A percentile compares a stretch with the other conserved stretches of the same genome.
Conservation (phyloP, 2,797 vertebrate genomes). For the Salmo trutta region DNA sequence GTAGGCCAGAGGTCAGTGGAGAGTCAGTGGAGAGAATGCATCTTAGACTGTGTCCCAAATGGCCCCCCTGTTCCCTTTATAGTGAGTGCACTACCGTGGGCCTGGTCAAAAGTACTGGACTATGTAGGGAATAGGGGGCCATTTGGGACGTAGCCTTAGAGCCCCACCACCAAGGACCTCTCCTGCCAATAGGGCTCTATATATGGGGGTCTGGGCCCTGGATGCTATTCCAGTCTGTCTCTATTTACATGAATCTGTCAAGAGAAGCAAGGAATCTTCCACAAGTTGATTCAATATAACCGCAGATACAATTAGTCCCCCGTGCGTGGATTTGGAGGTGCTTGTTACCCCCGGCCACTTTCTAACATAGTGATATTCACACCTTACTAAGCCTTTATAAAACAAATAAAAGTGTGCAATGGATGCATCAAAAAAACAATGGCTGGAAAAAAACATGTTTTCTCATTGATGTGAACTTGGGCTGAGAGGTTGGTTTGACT, state of each 20-base stretch:
- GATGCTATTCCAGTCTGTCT: constrained; percentile 35
- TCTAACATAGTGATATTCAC: constrained; percentile 35
- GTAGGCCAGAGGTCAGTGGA: constrained; percentile 47
- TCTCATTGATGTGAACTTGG: background rate
- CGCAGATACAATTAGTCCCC: background rate
- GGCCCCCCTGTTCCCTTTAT: background rate
- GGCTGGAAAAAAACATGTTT: constrained; percentile 17
- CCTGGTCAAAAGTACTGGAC: too few species aligned
- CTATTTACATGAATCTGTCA: constrained; percentile 22
- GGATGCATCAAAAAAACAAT: constrained; percentile 33
- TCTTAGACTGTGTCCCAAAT: background rate
- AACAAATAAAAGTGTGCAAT: constrained; percentile 3
- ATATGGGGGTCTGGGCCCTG: constrained; percentile 24
- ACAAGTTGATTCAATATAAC: background rate
- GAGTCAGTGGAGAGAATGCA: background rate
- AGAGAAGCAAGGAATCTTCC: constrained; percentile 1
- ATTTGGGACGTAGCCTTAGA: too few species aligned
- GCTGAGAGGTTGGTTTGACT: background rate
- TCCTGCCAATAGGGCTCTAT: constrained; percentile 38
- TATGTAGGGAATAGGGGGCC: too few species aligned
- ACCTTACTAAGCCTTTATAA: constrained; percentile 6
- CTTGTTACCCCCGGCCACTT: constrained; percentile 15
- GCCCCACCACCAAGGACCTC: background rate
- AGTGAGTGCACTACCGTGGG: background rate
- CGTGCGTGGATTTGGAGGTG: background rate